Percentiles rank a stretch among this genome's conserved stretches.
Conservation (phyloP, 2,113 vertebrate species). For the Balaenoptera acutorostrata region DNA sequence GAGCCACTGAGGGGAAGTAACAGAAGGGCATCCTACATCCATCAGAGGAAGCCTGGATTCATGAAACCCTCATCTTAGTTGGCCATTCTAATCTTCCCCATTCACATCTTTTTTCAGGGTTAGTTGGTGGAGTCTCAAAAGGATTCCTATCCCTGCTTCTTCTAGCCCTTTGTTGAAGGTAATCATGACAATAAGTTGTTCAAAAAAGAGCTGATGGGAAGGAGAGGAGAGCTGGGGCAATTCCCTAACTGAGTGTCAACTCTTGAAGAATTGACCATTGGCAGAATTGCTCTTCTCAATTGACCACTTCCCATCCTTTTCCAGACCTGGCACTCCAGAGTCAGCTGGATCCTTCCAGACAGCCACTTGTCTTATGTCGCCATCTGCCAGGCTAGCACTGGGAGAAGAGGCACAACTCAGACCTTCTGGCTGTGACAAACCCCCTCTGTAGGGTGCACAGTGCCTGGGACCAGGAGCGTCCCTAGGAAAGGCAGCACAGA, state of each 20-base stretch:
- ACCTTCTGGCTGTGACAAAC: neutral
- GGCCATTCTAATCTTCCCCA: neutral
- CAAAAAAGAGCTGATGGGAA: neutral
- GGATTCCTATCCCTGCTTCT: neutral
- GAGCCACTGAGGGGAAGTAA: neutral
- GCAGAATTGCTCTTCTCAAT: neutral
- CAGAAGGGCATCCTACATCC: neutral
- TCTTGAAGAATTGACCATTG: neutral
- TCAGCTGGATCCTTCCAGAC: neutral
- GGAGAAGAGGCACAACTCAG: neutral
- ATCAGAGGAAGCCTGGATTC: neutral
- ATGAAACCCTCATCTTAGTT: neutral
- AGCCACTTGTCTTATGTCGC: neutral
- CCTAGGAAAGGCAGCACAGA: neutral
- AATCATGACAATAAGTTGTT: neutral
- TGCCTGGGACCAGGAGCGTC: neutral
- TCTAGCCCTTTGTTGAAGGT: neutral
- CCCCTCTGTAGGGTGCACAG: rapidly evolving
- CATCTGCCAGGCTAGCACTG: neutral
- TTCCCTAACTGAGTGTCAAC: neutral
- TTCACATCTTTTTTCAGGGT: neutral
- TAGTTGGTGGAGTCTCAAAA: neutral
- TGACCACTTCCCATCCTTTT: neutral
- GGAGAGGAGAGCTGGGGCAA: neutral
- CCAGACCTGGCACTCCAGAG: neutral